Conservation (phyloP, 1,140 invertebrate species). For the Conus ventricosus region DNA sequence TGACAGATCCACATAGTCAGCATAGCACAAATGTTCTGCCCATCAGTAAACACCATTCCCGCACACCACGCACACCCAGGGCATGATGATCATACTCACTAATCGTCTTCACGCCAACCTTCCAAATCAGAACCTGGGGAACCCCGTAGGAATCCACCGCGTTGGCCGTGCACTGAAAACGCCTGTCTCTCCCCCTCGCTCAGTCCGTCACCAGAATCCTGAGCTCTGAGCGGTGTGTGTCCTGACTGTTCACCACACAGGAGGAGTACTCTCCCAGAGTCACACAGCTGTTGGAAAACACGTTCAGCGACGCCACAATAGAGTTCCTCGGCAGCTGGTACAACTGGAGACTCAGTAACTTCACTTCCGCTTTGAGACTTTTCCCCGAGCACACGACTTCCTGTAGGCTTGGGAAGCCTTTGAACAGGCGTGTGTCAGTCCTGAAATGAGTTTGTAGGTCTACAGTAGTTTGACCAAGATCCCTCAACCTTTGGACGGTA, state of each 20-base stretch:
- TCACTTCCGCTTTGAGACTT: constrained; percentile 4
- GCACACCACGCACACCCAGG: too few species aligned
- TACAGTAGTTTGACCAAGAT: neutral
- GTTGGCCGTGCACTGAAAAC: constrained; percentile 19
- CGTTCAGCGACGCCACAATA: neutral
- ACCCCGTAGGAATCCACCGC: neutral
- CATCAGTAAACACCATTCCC: too few species aligned
- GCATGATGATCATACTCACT: neutral
- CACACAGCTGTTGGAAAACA: neutral
- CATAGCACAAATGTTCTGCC: too few species aligned
- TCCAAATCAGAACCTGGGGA: neutral
- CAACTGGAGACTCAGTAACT: neutral
- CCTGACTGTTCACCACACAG: neutral
- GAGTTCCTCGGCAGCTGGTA: neutral
- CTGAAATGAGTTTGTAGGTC: neutral
- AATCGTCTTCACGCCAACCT: neutral
- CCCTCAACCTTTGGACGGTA: too few species aligned
- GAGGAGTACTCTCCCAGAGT: constrained; percentile 25
- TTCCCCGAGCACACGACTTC: constrained; percentile 13
- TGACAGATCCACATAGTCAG: too few species aligned
- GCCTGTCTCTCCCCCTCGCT: constrained; percentile 15
- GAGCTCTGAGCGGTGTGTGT: neutral
- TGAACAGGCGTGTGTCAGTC: neutral
- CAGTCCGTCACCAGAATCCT: constrained; percentile 18
- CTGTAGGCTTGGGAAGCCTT: constrained; percentile 10